phyloP scores from a whole-genome alignment of 2,888 invertebrate genomes.

The Plebejus anna region DNA sequence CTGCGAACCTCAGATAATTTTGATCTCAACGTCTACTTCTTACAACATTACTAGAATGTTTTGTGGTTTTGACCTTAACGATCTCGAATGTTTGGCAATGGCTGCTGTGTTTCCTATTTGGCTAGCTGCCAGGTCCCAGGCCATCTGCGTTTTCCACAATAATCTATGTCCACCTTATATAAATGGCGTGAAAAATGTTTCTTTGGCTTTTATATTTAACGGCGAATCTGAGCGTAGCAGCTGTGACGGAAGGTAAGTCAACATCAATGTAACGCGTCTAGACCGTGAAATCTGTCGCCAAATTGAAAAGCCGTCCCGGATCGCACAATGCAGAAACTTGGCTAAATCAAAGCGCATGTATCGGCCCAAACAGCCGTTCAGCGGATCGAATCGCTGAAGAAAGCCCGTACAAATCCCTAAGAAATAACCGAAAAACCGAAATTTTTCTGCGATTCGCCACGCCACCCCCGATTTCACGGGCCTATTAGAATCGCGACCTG shows the following conservation, averaged over 20 bases:
- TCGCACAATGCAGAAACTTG: slow-evolving; percentile 53
- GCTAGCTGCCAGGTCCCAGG: neutral
- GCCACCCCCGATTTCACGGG: slow-evolving; percentile 68
- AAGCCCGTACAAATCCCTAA: slow-evolving; percentile 79
- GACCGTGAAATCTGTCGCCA: slow-evolving; percentile 73
- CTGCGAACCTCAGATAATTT: too few relatives aligned
- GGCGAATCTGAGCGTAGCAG: slow-evolving; percentile 59
- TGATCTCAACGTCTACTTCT: too few relatives aligned
- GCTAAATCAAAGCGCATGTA: slow-evolving; percentile 74
- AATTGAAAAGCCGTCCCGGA: slow-evolving; percentile 71
- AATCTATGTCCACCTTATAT: slow-evolving; percentile 8
- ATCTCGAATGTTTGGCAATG: neutral
- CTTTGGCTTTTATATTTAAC: slow-evolving; percentile 30
- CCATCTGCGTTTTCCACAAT: neutral
- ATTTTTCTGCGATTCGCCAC: slow-evolving; percentile 79
- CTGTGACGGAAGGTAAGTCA: slow-evolving; percentile 80
- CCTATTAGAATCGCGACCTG: slow-evolving; percentile 59
- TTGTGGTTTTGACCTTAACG: too few relatives aligned
- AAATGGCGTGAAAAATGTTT: slow-evolving; percentile 21
- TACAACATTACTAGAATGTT: too few relatives aligned
- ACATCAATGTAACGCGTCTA: slow-evolving; percentile 77
- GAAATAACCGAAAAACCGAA: slow-evolving; percentile 81
- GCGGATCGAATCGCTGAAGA: slow-evolving; percentile 74
- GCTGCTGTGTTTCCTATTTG: neutral
- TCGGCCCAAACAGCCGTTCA: slow-evolving; percentile 77